Base-by-base conservation (phyloP, 2,888 invertebrate genomes). In the Platycheirus rosarum region DNA sequence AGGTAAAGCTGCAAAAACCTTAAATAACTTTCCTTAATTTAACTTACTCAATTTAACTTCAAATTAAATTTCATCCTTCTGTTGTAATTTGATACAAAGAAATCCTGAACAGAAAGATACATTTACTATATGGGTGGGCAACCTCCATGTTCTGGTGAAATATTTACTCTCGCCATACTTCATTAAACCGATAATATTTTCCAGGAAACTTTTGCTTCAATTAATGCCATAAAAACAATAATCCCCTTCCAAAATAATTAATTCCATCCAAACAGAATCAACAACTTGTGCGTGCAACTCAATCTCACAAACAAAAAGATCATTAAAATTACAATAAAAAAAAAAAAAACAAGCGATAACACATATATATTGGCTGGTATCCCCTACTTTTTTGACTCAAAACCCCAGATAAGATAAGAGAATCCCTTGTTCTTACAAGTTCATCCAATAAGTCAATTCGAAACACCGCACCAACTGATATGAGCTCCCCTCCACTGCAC, bases 361-460 rank as follows among this genome's bases (percentile, higher is more conserved):
- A 51, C 5, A 8, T 1, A n/a, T n/a, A n/a, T n/a, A n/a, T n/a
- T n/a, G n/a, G n/a, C n/a, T 26, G 7, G 2, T 48, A 40, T 20
- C 46, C 8, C 16, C 20, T 5, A n/a, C 35, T 20, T 32, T n/a
- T n/a, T 37, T 40, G 13, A 40, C 49, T 23, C 14, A 2, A 26
- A 35, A 57, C 40, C 44, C 13, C 0, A 62, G 79, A 80, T 75
- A 80, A 75, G 70, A 70, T 46, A 75, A 37, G 48, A 65, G 48
- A 42, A 23, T 74, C 74, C 26, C 8, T n/a, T n/a, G n/a, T n/a
- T 40, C 57, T 29, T 55, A 60, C 60, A 80, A 80, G 79, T 75
- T 80, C 79, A 80, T 8, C 75, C 63, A 60, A 70, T 66, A 80
- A 75, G 79, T 80, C 65, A 80, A 75, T 53, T 80, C 46, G 62